phyloP scores from a whole-genome alignment of 2,113 vertebrate species.

The Coreoperca whiteheadi region DNA sequence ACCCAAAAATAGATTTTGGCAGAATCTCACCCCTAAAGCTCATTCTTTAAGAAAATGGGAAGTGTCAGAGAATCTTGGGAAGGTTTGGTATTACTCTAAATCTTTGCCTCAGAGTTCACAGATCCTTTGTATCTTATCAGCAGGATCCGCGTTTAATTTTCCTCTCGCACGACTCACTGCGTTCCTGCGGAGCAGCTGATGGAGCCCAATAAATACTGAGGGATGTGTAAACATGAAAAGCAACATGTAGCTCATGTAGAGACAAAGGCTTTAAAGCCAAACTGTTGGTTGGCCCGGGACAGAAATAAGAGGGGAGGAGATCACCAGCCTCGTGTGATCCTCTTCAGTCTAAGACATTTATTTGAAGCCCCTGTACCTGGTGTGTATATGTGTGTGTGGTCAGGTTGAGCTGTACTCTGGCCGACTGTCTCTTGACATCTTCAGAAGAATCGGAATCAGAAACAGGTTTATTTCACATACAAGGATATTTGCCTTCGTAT shows the following conservation, averaged over 20 bases:
- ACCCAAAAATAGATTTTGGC: constrained; percentile 20
- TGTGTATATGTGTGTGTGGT: not conserved
- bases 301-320: not conserved
- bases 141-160: constrained; percentile 41
- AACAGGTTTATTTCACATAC: no score
- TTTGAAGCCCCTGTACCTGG: not conserved
- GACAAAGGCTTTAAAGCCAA: constrained; percentile 5
- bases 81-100: constrained; percentile 24
- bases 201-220: constrained; percentile 27
- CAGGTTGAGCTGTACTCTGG: not conserved
- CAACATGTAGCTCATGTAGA: not conserved
- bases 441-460: no score
- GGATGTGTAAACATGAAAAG: constrained; percentile 34
- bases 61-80: constrained; percentile 23
- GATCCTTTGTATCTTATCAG: constrained; percentile 33
- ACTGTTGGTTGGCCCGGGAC: not conserved
- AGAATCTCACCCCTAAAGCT: constrained; percentile 21
- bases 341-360: not conserved
- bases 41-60: constrained; percentile 48
- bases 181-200: constrained; percentile 25
- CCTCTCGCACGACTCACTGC: constrained; percentile 26
- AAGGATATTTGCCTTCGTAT: no score
- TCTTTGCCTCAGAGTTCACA: constrained; percentile 19
- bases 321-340: not conserved
- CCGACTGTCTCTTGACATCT: not conserved